Percentiles rank a stretch among this genome's conserved stretches.
These are phyloP conservation scores for Sebastes steindachneri DNA, from an alignment of 2,797 vertebrate species.

Conservation along the genomic window DNA sequence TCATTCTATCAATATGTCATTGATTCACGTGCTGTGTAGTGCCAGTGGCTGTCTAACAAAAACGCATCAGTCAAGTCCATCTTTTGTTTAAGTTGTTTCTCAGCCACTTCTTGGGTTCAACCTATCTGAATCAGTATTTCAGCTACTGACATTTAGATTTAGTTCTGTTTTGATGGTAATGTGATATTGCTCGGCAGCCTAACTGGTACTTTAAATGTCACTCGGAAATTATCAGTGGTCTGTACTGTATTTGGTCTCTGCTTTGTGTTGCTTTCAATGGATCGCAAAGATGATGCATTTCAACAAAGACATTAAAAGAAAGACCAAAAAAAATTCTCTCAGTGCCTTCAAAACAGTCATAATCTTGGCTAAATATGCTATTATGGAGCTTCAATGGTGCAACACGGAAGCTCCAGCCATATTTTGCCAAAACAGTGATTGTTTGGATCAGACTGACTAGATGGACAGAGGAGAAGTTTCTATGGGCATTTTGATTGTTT, in stretches of 20 bases:
- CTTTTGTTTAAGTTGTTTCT: slow-evolving; percentile 36
- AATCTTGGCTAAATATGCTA: background rate
- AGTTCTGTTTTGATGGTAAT: slow-evolving; percentile 32
- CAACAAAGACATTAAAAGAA: background rate
- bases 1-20: slow-evolving; percentile 69
- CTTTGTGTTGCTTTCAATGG: slow-evolving; percentile 15
- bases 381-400: background rate
- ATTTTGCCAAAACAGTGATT: background rate
- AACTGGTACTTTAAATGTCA: slow-evolving; percentile 52
- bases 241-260: slow-evolving; percentile 26
- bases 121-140: slow-evolving; percentile 19
- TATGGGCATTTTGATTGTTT: background rate
- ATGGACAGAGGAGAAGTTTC: background rate
- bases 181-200: slow-evolving; percentile 19
- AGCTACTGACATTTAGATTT: slow-evolving; percentile 38
- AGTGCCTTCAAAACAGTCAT: background rate
- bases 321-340: background rate
- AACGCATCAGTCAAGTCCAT: slow-evolving; percentile 35
- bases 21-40: slow-evolving; percentile 22
- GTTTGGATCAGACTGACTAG: background rate
- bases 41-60: slow-evolving; percentile 35
- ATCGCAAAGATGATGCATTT: background rate
- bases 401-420: background rate
- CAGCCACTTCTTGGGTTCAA: slow-evolving; percentile 1
- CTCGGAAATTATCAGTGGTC: slow-evolving; percentile 36